Evolutionary conservation across 1,140 invertebrate species (phyloP).

Genomic region (Oryzaephilus surinamensis): DNA sequence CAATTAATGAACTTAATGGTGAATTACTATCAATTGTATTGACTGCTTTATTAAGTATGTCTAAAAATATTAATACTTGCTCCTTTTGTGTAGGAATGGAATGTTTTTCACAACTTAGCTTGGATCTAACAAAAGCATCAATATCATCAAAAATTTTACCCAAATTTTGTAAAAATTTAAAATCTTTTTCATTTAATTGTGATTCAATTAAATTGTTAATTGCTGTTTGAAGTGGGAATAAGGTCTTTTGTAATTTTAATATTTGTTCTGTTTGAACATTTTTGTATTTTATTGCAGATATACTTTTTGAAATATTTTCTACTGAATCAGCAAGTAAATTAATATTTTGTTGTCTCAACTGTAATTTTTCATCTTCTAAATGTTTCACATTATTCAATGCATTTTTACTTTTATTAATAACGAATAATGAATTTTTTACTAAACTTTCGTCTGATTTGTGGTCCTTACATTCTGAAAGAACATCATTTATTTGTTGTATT

Average conservation of each 20-base stretch:
- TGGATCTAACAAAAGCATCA: conserved; percentile 17
- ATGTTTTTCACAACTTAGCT: conserved; percentile 7
- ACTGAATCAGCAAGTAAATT: conserved; percentile 20
- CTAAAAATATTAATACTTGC: conserved; percentile 13
- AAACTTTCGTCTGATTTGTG: not conserved
- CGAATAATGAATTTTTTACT: not conserved
- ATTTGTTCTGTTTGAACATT: conserved; percentile 18
- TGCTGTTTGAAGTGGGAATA: conserved; percentile 27
- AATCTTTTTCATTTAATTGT: conserved; percentile 19
- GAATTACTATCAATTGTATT: conserved; percentile 16
- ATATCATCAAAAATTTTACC: conserved; percentile 19
- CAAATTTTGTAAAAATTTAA: conserved; percentile 21
- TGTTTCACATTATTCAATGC: conserved; percentile 6
- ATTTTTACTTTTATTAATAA: conserved; percentile 3
- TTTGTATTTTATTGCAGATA: conserved; percentile 25
- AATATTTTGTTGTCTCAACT: conserved; percentile 18
- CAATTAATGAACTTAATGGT: conserved; percentile 14
- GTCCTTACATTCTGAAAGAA: not conserved
- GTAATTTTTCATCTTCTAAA: conserved; percentile 10
- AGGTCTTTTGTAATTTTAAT: conserved; percentile 23
- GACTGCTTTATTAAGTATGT: conserved; percentile 18
- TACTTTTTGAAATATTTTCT: conserved; percentile 22
- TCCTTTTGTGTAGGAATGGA: conserved; percentile 4
- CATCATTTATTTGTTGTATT: not conserved
- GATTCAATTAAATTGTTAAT: conserved; percentile 28